Evolutionary conservation across 2,113 vertebrate species (phyloP).

Genomic region (Pseudolaguvia tuberculata): DNA sequence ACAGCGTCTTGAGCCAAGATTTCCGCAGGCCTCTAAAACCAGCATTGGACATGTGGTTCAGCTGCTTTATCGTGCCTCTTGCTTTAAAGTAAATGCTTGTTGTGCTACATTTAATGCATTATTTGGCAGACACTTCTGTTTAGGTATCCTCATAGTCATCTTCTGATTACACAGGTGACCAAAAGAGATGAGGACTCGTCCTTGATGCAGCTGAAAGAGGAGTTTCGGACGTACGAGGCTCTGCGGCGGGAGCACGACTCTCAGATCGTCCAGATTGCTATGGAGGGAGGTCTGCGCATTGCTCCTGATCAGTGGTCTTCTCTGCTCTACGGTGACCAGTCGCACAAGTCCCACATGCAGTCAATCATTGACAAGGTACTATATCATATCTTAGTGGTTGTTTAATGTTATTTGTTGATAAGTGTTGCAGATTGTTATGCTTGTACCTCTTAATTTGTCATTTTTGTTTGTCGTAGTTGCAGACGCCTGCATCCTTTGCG

Average conservation of each 20-base stretch:
- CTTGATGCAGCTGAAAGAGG: conserved; percentile 96
- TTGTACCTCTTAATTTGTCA: accelerated
- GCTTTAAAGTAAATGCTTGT: conserved; percentile 84
- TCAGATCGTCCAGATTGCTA: conserved; percentile 97
- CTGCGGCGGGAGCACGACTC: conserved; percentile 94
- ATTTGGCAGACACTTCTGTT: too few relatives aligned
- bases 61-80: conserved; percentile 95
- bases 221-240: conserved; percentile 94
- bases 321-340: conserved; percentile 91
- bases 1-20: conserved; percentile 92
- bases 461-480: conserved; percentile 73
- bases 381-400: too few relatives aligned
- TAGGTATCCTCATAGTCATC: not conserved
- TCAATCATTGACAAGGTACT: conserved; percentile 98
- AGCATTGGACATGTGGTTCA: conserved; percentile 98
- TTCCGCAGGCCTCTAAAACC: conserved; percentile 96
- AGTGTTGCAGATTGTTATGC: too few relatives aligned
- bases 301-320: conserved; percentile 99
- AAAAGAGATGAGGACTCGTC: conserved; percentile 97
- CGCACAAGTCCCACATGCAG: conserved; percentile 99
- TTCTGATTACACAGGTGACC: conserved; percentile 74
- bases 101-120: not conserved
- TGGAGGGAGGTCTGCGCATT: conserved; percentile 97
- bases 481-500: conserved; percentile 97
- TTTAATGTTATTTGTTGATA: too few relatives aligned